Evolutionary conservation across 2,797 vertebrate genomes (phyloP), one percentile per base, ranked within the genome.

Genomic region (Pipistrellus nathusii): DNA sequence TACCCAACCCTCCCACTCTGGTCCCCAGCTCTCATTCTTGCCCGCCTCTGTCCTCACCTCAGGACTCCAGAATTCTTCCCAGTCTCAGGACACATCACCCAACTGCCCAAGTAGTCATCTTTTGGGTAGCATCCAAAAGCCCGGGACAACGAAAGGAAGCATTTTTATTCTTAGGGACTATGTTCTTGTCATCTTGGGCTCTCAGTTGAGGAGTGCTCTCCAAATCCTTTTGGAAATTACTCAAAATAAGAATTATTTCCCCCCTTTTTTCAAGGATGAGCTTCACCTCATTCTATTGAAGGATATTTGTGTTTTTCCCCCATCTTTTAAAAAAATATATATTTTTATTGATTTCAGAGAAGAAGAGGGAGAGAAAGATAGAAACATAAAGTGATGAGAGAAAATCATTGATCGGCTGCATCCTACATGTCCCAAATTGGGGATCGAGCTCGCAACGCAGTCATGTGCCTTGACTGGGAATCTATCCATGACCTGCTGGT

Each of bases 41-140:
- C 32, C 32, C 3, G 46, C 15, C 25, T 73, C 55, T 0, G 18
- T 18, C 3, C 3, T 14, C 38, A 13, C n/a, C 0, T 0, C 12
- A 3, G 41, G 38, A 66, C 20, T 17, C 35, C 5, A 4, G 14
- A 23, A 18, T 57, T 32, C 82, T 76, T n/a, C 41, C 4, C 3
- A 32, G 12, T 44, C 35, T 88, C 80, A 17, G 62, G 38, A n/a
- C 27, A 44, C 38, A 8, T 9, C 4, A 15, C 1, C 10, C 30
- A 1, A 0, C 23, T 12, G 11, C 12, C 41, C 35, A 13, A 15
- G n/a, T 0, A 0, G 57, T 66, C 53, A 48, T 11, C 38, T 35
- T 35, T n/a, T 8, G 9, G 18, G 20, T n/a, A 55, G 27, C 27
- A 0, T 30, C 53, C 15, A 6, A 1, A 6, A 1, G 7, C 66